Conservation (phyloP, 1,140 invertebrate genomes). For the Drosophila insularis region DNA sequence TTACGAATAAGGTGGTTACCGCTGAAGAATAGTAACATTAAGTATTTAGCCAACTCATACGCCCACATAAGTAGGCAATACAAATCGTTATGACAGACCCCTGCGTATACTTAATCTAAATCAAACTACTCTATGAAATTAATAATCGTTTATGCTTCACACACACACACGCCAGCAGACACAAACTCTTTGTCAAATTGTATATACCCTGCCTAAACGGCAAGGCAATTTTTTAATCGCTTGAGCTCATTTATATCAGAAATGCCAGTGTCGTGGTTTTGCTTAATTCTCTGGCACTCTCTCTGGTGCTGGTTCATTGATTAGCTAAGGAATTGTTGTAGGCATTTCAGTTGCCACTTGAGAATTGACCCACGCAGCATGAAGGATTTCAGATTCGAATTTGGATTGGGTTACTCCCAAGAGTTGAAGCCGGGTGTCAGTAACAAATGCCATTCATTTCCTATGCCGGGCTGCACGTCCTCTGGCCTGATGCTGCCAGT, state of each 20-base stretch:
- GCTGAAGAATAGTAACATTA: no score
- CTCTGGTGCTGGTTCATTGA: not conserved
- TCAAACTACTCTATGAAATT: slow-evolving; percentile 1
- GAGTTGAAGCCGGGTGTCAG: slow-evolving; percentile 40
- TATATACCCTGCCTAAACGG: not conserved
- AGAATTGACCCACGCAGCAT: slow-evolving; percentile 3
- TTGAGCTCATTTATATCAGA: slow-evolving; percentile 8
- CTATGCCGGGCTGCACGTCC: slow-evolving; percentile 58
- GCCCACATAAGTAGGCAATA: not conserved
- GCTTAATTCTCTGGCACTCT: not conserved
- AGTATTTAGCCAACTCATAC: not conserved
- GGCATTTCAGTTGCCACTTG: slow-evolving; percentile 7
- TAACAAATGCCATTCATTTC: slow-evolving; percentile 77
- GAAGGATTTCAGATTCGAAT: slow-evolving; percentile 1
- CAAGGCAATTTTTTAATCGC: slow-evolving; percentile 6
- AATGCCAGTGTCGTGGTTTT: not conserved
- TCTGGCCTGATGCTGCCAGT: slow-evolving; percentile 4
- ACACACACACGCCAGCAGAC: not conserved
- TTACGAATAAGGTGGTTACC: no score
- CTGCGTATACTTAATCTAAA: not conserved
- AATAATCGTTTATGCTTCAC: not conserved
- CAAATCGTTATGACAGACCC: not conserved
- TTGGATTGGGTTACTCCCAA: slow-evolving; percentile 21
- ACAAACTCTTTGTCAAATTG: not conserved
- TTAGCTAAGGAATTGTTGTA: slow-evolving; percentile 7